phyloP scores from a whole-genome alignment of 1,140 invertebrate species.

The Oryctes rhinoceros region DNA sequence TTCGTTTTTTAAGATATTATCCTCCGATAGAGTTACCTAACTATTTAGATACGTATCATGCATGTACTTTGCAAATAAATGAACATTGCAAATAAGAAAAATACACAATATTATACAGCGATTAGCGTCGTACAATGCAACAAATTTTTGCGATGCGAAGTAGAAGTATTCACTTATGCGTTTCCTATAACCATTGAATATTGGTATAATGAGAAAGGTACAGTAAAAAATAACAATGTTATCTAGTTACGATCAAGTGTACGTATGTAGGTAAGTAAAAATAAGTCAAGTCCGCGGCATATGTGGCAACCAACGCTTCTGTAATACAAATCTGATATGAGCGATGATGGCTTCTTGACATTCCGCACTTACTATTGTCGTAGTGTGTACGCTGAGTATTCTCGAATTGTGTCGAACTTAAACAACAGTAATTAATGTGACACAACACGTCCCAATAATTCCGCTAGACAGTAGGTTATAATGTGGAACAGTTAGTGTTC shows the following conservation, averaged over 20 bases:
- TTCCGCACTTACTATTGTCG: background rate
- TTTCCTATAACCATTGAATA: too few relatives aligned
- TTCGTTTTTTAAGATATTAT: too few relatives aligned
- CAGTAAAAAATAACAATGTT: background rate
- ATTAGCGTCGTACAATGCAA: too few relatives aligned
- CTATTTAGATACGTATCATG: too few relatives aligned
- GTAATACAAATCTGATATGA: background rate
- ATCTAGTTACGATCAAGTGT: background rate
- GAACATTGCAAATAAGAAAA: too few relatives aligned
- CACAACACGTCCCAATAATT: conserved; percentile 25
- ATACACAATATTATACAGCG: too few relatives aligned
- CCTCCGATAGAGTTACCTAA: too few relatives aligned
- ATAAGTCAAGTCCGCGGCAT: background rate
- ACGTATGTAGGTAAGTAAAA: background rate
- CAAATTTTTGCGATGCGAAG: too few relatives aligned
- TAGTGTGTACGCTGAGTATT: background rate
- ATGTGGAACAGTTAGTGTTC: conserved; percentile 23
- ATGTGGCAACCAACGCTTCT: background rate
- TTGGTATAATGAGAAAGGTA: too few relatives aligned
- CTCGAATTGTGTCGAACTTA: conserved; percentile 5
- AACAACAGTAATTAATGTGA: conserved; percentile 13
- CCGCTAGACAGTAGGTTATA: background rate
- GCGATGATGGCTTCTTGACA: background rate
- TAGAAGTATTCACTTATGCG: too few relatives aligned
- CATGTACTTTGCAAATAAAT: too few relatives aligned